A percentile compares a stretch with the other conserved stretches of the same genome.
These are phyloP conservation scores for Sisyra nigra DNA, from an alignment of 2,888 invertebrate genomes.

Conservation along the genomic window DNA sequence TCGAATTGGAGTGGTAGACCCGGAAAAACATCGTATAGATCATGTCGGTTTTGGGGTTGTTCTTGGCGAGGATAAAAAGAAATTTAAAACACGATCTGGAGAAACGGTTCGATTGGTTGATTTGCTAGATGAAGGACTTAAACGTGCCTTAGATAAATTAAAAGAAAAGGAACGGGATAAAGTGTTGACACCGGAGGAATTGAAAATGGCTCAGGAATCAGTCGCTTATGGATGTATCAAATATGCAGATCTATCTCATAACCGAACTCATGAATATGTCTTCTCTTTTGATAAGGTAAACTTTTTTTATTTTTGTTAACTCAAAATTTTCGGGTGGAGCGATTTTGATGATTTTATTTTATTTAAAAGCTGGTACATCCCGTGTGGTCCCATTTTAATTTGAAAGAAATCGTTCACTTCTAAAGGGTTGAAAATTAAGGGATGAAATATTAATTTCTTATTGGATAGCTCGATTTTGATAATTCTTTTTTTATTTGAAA, in stretches of 20 bases:
- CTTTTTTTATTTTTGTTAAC: neutral
- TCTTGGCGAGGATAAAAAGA: slow-evolving; percentile 95
- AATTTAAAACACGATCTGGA: slow-evolving; percentile 96
- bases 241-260: slow-evolving; percentile 92
- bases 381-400: no score
- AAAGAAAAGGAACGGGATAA: slow-evolving; percentile 76
- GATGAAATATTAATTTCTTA: no score
- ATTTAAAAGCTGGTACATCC: no score
- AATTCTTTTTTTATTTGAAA: no score
- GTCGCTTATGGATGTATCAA: slow-evolving; percentile 98
- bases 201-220: slow-evolving; percentile 71
- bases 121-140: slow-evolving; percentile 81
- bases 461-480: no score
- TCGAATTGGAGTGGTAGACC: slow-evolving; percentile 51
- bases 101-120: slow-evolving; percentile 75
- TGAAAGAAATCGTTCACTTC: no score
- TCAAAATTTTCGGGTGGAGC: no score
- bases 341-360: no score
- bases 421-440: no score
- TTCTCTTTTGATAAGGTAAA: slow-evolving; percentile 85
- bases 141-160: slow-evolving; percentile 65
- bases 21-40: slow-evolving; percentile 51
- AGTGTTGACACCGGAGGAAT: slow-evolving; percentile 63
- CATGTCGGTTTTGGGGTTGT: slow-evolving; percentile 96
- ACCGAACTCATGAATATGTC: slow-evolving; percentile 84